Conservation (phyloP, 2,113 vertebrate genomes). For the Egretta garzetta region DNA sequence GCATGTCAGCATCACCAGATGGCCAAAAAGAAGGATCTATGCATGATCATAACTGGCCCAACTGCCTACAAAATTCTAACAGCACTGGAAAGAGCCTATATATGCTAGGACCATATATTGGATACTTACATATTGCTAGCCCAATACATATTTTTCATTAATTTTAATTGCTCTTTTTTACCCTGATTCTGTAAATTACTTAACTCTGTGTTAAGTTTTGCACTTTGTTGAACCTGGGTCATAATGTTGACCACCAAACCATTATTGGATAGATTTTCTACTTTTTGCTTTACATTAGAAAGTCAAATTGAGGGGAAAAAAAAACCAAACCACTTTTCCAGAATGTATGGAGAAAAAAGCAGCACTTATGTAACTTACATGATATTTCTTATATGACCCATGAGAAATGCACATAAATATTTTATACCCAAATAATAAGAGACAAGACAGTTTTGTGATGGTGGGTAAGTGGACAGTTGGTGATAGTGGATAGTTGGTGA, state of each 20-base stretch:
- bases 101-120: no score
- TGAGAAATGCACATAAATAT: not conserved
- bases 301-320: not conserved
- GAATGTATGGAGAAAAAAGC: not conserved
- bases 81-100: not conserved
- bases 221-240: not conserved
- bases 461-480: not conserved
- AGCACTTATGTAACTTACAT: not conserved
- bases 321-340: not conserved
- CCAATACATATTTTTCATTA: not conserved
- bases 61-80: not conserved
- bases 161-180: not conserved
- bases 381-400: not conserved
- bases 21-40: not conserved
- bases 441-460: not conserved
- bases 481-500: not conserved
- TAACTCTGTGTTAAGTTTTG: not conserved
- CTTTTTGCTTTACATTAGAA: not conserved
- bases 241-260: not conserved
- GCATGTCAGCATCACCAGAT: not conserved
- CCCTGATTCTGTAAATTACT: not conserved
- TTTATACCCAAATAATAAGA: not conserved
- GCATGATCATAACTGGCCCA: rapidly evolving
- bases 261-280: not conserved
- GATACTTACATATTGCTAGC: not conserved